Evolutionary conservation across 2,797 vertebrate genomes (phyloP).

Genomic region (Pyrocephalus nanus): DNA sequence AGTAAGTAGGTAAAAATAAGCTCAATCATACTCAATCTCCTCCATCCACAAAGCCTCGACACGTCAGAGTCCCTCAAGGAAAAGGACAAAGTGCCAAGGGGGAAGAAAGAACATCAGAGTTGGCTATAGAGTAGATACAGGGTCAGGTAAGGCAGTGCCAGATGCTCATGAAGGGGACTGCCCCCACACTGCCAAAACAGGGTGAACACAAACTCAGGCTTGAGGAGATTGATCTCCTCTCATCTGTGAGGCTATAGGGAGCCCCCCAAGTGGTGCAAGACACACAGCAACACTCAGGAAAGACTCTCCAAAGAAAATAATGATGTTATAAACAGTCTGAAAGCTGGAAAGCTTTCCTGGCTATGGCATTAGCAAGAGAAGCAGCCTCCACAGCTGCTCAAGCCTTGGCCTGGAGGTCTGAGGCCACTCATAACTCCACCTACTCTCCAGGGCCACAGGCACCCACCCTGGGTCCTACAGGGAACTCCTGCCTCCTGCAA

Average conservation of each 20-base stretch:
- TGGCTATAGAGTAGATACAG: not conserved
- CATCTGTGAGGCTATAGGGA: not conserved
- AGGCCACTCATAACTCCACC: not conserved
- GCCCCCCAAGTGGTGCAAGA: not conserved
- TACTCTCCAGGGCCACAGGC: not conserved
- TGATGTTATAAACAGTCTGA: not conserved
- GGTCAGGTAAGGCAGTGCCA: not conserved
- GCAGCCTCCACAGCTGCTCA: not conserved
- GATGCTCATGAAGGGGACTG: not conserved
- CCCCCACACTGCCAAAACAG: not conserved
- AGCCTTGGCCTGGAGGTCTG: not conserved
- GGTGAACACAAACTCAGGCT: not conserved
- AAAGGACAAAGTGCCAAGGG: not conserved
- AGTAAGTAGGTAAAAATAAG: not conserved
- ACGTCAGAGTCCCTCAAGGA: not conserved
- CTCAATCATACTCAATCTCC: not conserved
- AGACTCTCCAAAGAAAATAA: not conserved
- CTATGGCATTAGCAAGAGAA: fast-evolving
- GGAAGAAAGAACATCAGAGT: not conserved
- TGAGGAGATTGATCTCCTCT: not conserved
- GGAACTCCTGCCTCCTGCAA: not conserved
- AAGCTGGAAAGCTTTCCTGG: not conserved
- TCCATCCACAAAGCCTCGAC: not conserved
- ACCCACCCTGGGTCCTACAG: not conserved
- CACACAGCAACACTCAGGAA: not conserved